Conservation (phyloP, 2,113 vertebrate species). For the Oceanodroma tethys region DNA sequence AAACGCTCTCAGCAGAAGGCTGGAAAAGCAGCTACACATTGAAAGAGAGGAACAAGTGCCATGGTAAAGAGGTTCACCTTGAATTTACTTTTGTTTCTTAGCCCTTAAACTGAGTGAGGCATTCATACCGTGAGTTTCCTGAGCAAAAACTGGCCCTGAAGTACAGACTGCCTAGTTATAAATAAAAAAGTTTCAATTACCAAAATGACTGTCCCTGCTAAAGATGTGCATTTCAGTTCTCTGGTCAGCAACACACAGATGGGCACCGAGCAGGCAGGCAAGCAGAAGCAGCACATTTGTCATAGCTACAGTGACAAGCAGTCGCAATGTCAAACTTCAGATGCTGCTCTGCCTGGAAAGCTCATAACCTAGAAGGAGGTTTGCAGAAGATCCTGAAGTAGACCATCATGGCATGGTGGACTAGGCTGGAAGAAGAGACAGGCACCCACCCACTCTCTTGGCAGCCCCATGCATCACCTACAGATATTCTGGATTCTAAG, state of each 20-base stretch:
- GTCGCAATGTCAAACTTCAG: not conserved
- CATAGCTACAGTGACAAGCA: not conserved
- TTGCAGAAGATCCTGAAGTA: not conserved
- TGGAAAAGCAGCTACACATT: not conserved
- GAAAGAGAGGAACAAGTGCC: not conserved
- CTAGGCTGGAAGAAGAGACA: not conserved
- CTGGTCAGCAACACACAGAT: not conserved
- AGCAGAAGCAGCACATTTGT: rapidly evolving
- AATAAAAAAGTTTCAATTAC: not conserved
- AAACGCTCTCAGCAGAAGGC: not conserved
- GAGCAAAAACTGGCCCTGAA: not conserved
- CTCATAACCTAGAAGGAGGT: not conserved
- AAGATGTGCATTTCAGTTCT: not conserved
- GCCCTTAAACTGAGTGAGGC: not conserved
- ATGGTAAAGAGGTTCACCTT: not conserved
- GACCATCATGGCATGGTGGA: no score
- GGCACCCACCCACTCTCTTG: not conserved
- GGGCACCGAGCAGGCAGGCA: not conserved
- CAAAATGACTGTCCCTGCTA: not conserved
- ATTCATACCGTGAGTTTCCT: not conserved
- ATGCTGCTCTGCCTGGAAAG: not conserved
- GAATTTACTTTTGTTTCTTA: not conserved
- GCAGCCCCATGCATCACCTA: not conserved
- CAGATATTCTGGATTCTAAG: not conserved
- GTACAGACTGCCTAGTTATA: not conserved